Conservation (phyloP, 2,797 vertebrate genomes). For the Harpagifer antarcticus region DNA sequence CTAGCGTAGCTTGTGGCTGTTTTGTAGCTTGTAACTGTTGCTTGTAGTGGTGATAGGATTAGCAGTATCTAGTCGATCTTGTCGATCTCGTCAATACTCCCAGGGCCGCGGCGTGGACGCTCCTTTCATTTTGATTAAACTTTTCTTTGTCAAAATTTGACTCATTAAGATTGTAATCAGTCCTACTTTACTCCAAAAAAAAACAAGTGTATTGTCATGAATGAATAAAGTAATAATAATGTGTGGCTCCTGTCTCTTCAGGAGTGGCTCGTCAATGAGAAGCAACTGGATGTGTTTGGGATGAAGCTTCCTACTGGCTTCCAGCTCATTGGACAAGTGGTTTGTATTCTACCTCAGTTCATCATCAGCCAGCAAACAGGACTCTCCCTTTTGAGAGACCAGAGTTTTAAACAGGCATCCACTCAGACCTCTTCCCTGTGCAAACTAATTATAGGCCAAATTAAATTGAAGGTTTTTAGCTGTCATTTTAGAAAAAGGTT, state of each 20-base stretch:
- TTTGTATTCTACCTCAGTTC: conserved; percentile 60
- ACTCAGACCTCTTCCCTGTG: too few relatives aligned
- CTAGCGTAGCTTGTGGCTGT: too few relatives aligned
- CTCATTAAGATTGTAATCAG: neutral
- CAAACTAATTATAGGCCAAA: too few relatives aligned
- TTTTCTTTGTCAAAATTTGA: neutral
- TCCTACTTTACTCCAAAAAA: neutral
- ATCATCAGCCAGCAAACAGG: neutral
- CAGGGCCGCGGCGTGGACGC: too few relatives aligned
- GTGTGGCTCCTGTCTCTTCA: conserved; percentile 47
- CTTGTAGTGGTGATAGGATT: too few relatives aligned
- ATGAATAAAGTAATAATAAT: neutral
- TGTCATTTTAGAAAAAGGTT: too few relatives aligned
- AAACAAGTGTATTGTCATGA: neutral
- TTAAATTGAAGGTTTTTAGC: too few relatives aligned
- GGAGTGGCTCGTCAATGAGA: conserved; percentile 88
- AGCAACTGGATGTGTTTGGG: conserved; percentile 84
- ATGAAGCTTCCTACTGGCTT: conserved; percentile 91
- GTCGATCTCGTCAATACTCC: too few relatives aligned
- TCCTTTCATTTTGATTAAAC: neutral
- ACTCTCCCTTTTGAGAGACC: too few relatives aligned
- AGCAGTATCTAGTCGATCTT: too few relatives aligned
- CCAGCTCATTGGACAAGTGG: conserved; percentile 91
- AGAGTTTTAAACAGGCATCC: too few relatives aligned
- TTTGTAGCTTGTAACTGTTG: too few relatives aligned